Base-by-base conservation (phyloP, 2,797 vertebrate species). In the Lepus townsendii region DNA sequence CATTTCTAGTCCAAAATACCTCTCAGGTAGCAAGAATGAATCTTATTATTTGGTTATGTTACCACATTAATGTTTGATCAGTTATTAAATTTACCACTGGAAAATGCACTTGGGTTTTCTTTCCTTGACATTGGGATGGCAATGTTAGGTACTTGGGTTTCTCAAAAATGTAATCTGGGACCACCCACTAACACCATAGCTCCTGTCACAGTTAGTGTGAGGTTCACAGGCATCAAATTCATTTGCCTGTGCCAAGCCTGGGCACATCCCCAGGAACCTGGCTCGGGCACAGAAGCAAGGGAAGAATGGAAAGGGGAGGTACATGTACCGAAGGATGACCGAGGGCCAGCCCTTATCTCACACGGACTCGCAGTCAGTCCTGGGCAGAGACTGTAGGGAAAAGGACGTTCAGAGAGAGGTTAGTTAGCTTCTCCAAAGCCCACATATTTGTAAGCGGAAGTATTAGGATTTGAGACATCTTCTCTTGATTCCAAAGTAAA, bases 11-110 rank as follows among this genome's bases (percentile, higher is more conserved):
- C 26, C 35, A 50, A 63, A 87, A 87, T 77, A 75, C 30, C 50
- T 93, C 50, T 91, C 84, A n/a, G 27, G 42, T 57, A 62, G 22
- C 76, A 96, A 83, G n/a, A 94, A 73, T 68, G 35, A 96, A 38
- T 86, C 50, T 77, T 79, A 63, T 26, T 79, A 32, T 87, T 83
- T 68, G 71, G 26, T 85, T 95, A 60, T 83, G 35, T 72, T 42
- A 12, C 8, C 54, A 54, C 26, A n/a, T 52, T 87, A 22, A 83
- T 52, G 27, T 63, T 80, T 65, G 19, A 42, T 57, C 62, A 88
- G 50, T 27, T 75, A 71, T 68, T 86, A 86, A 69, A 50, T 80
- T 71, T 86, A 22, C n/a, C 75, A 24, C 42, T 60, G 83, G 69
- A 90, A 92, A 79, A 72, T 30, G 38, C 79, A 73, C 35, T 63